These are phyloP conservation scores for Matsumyia berberina DNA, from an alignment of 2,888 invertebrate genomes.

Conservation along the genomic window DNA sequence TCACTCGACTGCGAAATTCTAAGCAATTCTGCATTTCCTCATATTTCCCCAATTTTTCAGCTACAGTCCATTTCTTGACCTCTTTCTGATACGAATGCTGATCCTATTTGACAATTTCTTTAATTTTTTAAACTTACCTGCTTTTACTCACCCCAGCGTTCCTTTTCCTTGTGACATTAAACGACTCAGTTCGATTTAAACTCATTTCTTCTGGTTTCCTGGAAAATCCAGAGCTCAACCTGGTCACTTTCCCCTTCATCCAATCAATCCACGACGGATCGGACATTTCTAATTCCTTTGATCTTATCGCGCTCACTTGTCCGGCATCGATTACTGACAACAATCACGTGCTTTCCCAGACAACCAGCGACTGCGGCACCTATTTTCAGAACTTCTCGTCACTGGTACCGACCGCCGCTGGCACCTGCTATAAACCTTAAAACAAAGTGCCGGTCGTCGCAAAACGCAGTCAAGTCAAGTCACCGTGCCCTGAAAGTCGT, in stretches of 20 bases:
- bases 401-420: not conserved
- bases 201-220: no score
- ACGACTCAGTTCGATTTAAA: no score
- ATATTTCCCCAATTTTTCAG: no score
- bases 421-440: slow-evolving; percentile 26
- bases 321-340: slow-evolving; percentile 2
- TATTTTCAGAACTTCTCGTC: slow-evolving; percentile 42
- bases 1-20: no score
- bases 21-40: no score
- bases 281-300: not conserved
- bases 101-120: no score
- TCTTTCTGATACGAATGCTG: no score
- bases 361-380: slow-evolving; percentile 35
- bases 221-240: not conserved
- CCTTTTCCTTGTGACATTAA: no score
- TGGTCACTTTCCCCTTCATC: slow-evolving; percentile 11
- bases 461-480: slow-evolving; percentile 16
- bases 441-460: slow-evolving; percentile 26
- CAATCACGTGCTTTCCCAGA: slow-evolving; percentile 31
- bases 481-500: slow-evolving; percentile 13
- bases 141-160: no score
- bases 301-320: not conserved
- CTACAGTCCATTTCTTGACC: no score
- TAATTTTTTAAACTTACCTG: no score
- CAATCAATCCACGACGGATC: not conserved